Base-by-base conservation (phyloP, 2,888 invertebrate genomes). In the Macrosiphum euphorbiae region DNA sequence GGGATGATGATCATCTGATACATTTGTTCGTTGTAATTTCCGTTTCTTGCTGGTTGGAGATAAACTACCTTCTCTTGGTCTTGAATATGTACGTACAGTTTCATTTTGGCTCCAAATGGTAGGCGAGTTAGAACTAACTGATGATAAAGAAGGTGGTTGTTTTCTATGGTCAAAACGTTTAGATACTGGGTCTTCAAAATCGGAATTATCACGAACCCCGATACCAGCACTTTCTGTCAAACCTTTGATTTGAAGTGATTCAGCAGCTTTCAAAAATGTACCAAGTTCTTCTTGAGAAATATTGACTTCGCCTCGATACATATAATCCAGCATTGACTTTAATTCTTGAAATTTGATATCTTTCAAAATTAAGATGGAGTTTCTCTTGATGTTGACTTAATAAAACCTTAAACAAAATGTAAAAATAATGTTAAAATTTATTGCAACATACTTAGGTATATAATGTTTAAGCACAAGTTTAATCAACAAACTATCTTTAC, bases 301-400 rank as follows among this genome's bases (percentile, higher is more conserved):
- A 96, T 98, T 98, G 92, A 98, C 98, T 96, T 98, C 98, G 95
- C 98, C 98, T 95, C 98, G 97, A 96, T 98, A 98, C 98, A 98
- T 98, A 95, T 98, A 98, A 96, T 98, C 98, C 97, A 98, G 98
- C 97, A 98, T 98, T 95, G 98, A 98, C 96, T 98, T 97, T 95
- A 98, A 96, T 96, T 98, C 98, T 96, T 98, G 98, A 96, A 98
- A 98, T 96, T 98, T 98, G 67, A 98, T 98, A 96, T 98, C 98
- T 96, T 98, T 98, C 95, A 98, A 96, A 96, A 98, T 98, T 95
- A 98, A 98, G 96, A 98, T 94, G 98, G 98, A 96, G 98, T 96
- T 98, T 98, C 96, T 98, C 98, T 96, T 97, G 98, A 96, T 98
- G 98, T 96, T 98, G 98, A 96, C 98, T 97, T 96, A 98, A 96